A percentile compares a stretch with the other conserved stretches of the same genome.
Evolutionary conservation across 2,113 vertebrate species (phyloP).

Genomic region (Alaudala cheleensis): DNA sequence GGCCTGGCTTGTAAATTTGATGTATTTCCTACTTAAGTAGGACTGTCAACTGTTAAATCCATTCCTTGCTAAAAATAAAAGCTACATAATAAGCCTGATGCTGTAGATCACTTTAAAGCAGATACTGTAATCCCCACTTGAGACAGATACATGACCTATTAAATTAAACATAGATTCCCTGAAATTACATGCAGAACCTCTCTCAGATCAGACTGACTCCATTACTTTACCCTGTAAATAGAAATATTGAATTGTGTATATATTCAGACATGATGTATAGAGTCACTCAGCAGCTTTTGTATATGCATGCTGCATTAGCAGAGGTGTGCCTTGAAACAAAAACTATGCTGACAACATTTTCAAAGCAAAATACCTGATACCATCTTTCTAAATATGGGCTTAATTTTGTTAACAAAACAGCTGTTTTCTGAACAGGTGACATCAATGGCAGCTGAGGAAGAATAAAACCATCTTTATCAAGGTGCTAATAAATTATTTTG

Average conservation of each 20-base stretch:
- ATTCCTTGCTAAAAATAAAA: constrained; percentile 67
- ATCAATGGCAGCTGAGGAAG: background rate
- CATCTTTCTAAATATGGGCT: background rate
- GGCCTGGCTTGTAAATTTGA: constrained; percentile 49
- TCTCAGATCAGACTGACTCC: constrained; percentile 29
- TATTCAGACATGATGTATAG: constrained; percentile 10
- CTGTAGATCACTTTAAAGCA: constrained; percentile 65
- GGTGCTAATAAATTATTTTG: background rate
- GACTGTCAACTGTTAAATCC: constrained; percentile 65
- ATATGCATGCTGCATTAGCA: constrained; percentile 4
- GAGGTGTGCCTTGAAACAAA: background rate
- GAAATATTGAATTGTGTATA: constrained; percentile 55
- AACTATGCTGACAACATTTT: background rate
- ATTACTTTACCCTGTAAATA: constrained; percentile 52
- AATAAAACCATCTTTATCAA: background rate
- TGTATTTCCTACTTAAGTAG: constrained; percentile 52
- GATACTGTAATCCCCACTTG: constrained; percentile 63
- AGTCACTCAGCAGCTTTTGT: constrained; percentile 16
- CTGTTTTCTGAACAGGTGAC: background rate
- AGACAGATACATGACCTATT: constrained; percentile 67
- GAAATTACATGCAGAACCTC: constrained; percentile 46
- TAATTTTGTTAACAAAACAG: background rate
- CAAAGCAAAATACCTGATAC: background rate
- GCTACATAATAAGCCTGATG: constrained; percentile 65
- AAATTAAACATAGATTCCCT: constrained; percentile 69